phyloP scores from a whole-genome alignment of 2,888 invertebrate species.

The Cephus spinipes region DNA sequence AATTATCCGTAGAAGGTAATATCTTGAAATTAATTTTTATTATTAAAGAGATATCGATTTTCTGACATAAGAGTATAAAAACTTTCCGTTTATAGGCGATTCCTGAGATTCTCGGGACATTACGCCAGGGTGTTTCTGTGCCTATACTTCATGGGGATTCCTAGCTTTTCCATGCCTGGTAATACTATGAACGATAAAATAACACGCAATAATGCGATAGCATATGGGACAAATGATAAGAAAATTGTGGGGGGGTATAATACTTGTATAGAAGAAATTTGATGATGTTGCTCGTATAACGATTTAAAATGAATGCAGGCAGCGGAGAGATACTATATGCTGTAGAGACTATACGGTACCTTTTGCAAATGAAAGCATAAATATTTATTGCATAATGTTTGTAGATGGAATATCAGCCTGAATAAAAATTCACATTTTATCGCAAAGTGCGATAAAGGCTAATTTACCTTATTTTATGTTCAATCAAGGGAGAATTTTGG shows the following conservation, averaged over 20 bases:
- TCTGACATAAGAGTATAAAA: neutral
- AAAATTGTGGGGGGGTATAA: neutral
- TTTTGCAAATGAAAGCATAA: neutral
- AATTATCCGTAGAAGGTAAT: neutral
- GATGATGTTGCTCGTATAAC: slow-evolving; percentile 1
- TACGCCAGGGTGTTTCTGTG: neutral
- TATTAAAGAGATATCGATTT: too few relatives aligned
- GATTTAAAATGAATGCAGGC: slow-evolving; percentile 7
- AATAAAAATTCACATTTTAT: neutral
- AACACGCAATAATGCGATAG: neutral
- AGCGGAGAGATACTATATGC: neutral
- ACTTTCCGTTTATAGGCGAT: neutral
- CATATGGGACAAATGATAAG: neutral
- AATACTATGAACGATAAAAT: neutral
- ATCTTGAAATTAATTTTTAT: too few relatives aligned
- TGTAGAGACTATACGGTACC: neutral
- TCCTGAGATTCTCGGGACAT: neutral
- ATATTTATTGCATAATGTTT: neutral
- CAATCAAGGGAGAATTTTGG: neutral
- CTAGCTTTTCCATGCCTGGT: neutral
- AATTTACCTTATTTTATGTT: neutral
- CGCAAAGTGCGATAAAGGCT: neutral
- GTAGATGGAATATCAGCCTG: neutral
- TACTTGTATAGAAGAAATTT: neutral
- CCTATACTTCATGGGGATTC: neutral